Conservation (phyloP, 2,113 vertebrate genomes). For the Misgurnus anguillicaudatus region DNA sequence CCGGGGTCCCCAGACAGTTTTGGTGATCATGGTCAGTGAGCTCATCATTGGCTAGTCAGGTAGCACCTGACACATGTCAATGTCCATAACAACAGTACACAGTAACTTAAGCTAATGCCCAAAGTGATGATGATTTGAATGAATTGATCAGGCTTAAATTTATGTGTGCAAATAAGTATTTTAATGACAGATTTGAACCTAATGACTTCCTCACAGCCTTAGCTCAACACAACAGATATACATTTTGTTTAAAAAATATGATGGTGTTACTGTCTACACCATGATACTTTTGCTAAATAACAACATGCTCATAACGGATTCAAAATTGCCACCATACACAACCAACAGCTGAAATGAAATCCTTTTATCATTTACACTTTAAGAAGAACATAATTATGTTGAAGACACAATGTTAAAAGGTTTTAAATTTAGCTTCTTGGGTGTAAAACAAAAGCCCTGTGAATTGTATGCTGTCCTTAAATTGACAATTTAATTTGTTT, state of each 20-base stretch:
- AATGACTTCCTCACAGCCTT: constrained; percentile 42
- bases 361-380: neutral
- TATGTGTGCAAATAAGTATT: constrained; percentile 8
- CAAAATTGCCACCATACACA: neutral
- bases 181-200: constrained; percentile 49
- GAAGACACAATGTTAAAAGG: neutral
- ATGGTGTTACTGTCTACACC: neutral
- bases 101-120: constrained; percentile 44
- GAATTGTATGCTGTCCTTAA: too few relatives aligned
- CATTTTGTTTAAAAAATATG: constrained; percentile 13
- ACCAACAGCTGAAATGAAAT: neutral
- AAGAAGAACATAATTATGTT: constrained; percentile 1
- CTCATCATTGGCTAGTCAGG: constrained; percentile 74
- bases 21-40: constrained; percentile 77
- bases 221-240: constrained; percentile 9
- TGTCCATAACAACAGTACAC: constrained; percentile 56
- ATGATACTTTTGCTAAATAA: neutral
- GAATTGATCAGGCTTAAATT: constrained; percentile 42
- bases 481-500: too few relatives aligned
- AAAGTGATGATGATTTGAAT: constrained; percentile 47
- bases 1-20: constrained; percentile 68
- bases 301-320: neutral
- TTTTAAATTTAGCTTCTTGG: neutral
- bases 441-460: too few relatives aligned
- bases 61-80: constrained; percentile 76